Evolutionary conservation across 2,797 vertebrate species (phyloP), one percentile per base, ranked within the genome.

Genomic region (Hypotaenidia philippensis): DNA sequence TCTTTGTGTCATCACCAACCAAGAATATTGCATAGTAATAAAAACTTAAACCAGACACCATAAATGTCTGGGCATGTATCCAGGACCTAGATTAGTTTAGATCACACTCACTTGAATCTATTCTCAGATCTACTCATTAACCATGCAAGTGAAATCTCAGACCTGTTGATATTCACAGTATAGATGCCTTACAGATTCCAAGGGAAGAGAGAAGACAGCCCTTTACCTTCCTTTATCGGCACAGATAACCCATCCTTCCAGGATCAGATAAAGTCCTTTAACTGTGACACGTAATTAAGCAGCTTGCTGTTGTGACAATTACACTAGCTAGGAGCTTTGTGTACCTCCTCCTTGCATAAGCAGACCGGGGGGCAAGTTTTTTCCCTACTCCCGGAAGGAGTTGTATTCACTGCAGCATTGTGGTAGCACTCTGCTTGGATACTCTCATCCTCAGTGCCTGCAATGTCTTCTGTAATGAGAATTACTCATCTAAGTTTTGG

Each of bases 1-100:
- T 55, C 57, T 86, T 75, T n/a, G 18, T 89, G 80, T 94, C 85
- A 52, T 90, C 89, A 88, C 57, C 45, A 74, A 90, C 74, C 36
- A 68, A 68, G 59, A 92, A 34, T 68, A 77, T 77, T 89, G 85
- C 82, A 84, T 90, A 89, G 57, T 79, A 72, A 66, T 68, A 83
- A 83, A 56, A 90, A 18, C 52, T 69, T 56, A 32, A 83, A 60
- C 11, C 75, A 93, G 92, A 57, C 40, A 27, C 84, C 57, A 25
- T 81, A 27, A 82, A 83, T 72, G 60, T 45, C 52, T 87, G 82
- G 84, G 81, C 65, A 7, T 14, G 69, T 60, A 32, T 81, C 76
- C 93, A 93, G 88, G 44, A 22, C 64, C 66, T 50, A 84, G 89
- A 55, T 82, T 63, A 64, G 72, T 40, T 66, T 25, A 68, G 84